Conservation (phyloP, 2,888 invertebrate species). For the Papilio demoleus region DNA sequence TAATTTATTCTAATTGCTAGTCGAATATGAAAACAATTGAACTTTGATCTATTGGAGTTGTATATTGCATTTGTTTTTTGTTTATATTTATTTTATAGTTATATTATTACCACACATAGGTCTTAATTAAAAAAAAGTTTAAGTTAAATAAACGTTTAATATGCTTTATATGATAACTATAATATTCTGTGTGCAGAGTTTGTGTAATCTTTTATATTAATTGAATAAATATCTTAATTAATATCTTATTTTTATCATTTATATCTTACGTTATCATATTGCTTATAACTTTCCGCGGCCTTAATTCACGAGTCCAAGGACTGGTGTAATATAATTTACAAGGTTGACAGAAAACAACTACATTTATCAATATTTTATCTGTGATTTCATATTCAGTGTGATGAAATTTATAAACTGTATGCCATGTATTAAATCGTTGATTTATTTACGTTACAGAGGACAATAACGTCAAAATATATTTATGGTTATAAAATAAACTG, state of each 20-base stretch:
- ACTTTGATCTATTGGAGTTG: no score
- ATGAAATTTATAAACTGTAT: constrained; percentile 33
- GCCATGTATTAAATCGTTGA: constrained; percentile 33
- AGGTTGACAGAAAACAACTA: constrained; percentile 12
- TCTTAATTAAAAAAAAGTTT: no score
- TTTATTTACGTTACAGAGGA: no score
- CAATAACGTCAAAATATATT: neutral
- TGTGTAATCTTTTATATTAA: neutral
- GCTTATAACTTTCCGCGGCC: constrained; percentile 6
- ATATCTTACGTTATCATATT: neutral
- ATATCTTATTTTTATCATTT: neutral
- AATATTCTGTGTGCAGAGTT: neutral
- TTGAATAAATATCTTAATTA: neutral
- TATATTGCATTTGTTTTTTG: no score
- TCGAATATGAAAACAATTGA: no score
- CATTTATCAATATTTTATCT: constrained; percentile 13
- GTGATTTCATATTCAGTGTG: constrained; percentile 22
- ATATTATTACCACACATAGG: no score
- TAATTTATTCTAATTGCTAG: no score
- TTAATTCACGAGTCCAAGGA: constrained; percentile 14
- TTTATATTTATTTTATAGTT: no score
- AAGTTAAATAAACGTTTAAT: no score
- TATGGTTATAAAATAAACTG: neutral
- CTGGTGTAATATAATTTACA: constrained; percentile 23
- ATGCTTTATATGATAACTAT: neutral